Conservation (phyloP, 2,888 invertebrate species). For the Elysia crispata region DNA sequence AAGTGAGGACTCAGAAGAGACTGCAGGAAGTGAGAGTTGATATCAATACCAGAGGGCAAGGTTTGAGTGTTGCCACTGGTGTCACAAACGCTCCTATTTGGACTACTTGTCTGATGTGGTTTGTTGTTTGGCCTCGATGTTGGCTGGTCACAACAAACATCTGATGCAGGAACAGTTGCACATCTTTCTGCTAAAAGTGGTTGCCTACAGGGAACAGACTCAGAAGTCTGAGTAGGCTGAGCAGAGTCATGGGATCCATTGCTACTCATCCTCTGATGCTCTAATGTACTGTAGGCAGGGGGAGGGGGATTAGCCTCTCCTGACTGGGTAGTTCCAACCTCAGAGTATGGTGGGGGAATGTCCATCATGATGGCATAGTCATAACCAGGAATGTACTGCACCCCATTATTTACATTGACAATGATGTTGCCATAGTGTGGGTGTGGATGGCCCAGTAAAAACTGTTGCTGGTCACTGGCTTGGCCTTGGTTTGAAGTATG, state of each 20-base stretch:
- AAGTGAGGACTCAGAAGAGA: conserved; percentile 38
- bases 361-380: conserved; percentile 60
- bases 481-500: conserved; percentile 22
- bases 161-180: conserved; percentile 5
- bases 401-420: conserved; percentile 72
- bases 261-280: neutral
- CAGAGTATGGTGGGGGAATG: conserved; percentile 68
- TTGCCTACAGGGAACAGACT: neutral
- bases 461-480: conserved; percentile 59
- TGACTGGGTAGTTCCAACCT: conserved; percentile 56
- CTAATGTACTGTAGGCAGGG: conserved; percentile 66
- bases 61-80: neutral
- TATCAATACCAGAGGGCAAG: conserved; percentile 20
- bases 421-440: conserved; percentile 69
- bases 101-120: neutral
- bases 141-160: neutral
- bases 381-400: conserved; percentile 66
- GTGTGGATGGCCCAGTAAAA: conserved; percentile 57
- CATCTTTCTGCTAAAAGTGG: neutral
- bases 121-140: neutral
- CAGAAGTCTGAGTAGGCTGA: neutral
- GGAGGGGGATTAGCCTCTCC: conserved; percentile 61
- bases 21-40: conserved; percentile 30
- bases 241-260: neutral
- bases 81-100: neutral